Base-by-base conservation (phyloP, 2,888 invertebrate genomes). In the Schizaphis graminum region DNA sequence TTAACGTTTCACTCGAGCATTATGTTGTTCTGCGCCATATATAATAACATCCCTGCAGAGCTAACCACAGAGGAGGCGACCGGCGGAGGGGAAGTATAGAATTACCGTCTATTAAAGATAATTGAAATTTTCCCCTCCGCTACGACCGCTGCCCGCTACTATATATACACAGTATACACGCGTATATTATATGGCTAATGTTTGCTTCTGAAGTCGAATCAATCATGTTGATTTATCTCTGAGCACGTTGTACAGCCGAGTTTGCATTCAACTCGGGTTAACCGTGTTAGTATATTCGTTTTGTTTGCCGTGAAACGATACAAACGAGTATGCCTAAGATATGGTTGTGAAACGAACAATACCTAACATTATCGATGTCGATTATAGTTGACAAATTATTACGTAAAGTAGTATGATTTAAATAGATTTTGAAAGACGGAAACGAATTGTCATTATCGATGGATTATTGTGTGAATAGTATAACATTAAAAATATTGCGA, bases 101-200 rank as follows among this genome's bases (percentile, higher is more conserved):
- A 94, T 94, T 94, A 94, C 94, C 94, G 94, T 94, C 94, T 94
- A 94, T 94, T 94, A 94, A 94, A 91, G 94, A 94, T 94, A 94
- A 94, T 94, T 94, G 94, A 94, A 94, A 94, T 90, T 94, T 94
- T 87, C 94, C 91, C 94, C 90, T 87, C 92, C 67, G 53, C 92
- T 49, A 10, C 88, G 44, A 41, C 87, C 10, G n/a, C 53, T 11
- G 87, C 41, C 67, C 41, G 56, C 28, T 56, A 56, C 28, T 53
- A 10, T 41, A 56, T 53, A 21, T 26, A 56, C 56, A 56, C 24
- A 41, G n/a, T 57, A 26, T 61, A 86, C 56, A 41, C 53, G 41
- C 44, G 44, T 91, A 90, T 86, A 53, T 41, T 53, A 57, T 85
- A 85, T 35, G 90, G 90, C 91, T 94, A 91, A 94, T 87, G 91